These are phyloP conservation scores for Pachypeltis micranthus DNA, from an alignment of 1,140 invertebrate species.

Conservation along the genomic window DNA sequence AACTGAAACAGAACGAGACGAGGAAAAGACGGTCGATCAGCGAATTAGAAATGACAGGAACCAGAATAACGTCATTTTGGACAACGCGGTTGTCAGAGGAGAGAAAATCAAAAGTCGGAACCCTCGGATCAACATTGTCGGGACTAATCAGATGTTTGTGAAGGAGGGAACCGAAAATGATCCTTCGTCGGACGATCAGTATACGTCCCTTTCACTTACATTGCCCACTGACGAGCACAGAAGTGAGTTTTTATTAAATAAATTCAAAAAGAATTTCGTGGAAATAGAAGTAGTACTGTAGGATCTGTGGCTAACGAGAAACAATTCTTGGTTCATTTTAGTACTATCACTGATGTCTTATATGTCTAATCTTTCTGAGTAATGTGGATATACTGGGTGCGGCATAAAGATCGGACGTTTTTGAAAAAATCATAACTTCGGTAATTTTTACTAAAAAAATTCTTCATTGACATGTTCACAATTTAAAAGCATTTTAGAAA, in stretches of 20 bases:
- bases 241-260: not conserved
- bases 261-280: too few relatives aligned
- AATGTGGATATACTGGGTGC: too few relatives aligned
- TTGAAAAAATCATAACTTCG: too few relatives aligned
- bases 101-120: not conserved
- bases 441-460: too few relatives aligned
- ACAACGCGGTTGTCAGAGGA: not conserved
- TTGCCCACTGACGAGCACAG: conserved; percentile 1
- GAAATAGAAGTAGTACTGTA: too few relatives aligned
- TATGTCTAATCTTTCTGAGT: too few relatives aligned
- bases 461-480: too few relatives aligned
- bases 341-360: too few relatives aligned
- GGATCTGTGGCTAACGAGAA: too few relatives aligned
- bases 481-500: too few relatives aligned
- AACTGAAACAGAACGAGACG: not conserved
- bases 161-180: conserved; percentile 8
- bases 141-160: not conserved
- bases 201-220: conserved; percentile 6
- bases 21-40: not conserved
- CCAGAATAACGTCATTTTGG: not conserved
- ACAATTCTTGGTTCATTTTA: too few relatives aligned
- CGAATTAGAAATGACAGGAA: not conserved
- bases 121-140: not conserved
- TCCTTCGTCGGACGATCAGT: conserved; percentile 15
- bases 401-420: too few relatives aligned